Conservation (phyloP, 2,113 vertebrate species). For the Pithys albifrons region DNA sequence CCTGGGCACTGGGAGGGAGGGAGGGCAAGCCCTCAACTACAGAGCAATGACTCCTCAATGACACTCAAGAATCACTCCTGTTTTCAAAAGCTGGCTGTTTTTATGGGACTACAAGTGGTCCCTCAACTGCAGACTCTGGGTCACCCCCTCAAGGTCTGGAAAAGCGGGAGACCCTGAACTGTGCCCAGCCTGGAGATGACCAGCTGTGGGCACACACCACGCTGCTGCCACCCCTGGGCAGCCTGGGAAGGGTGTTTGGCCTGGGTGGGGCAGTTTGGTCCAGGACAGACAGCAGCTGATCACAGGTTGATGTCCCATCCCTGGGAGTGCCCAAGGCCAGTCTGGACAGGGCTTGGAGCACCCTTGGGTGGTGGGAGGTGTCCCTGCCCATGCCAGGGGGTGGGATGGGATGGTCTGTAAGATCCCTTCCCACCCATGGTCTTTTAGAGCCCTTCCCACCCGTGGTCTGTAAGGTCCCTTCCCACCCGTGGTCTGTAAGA, state of each 20-base stretch:
- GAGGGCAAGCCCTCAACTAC: background rate
- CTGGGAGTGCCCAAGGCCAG: background rate
- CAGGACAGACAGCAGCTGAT: background rate
- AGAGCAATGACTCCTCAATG: background rate
- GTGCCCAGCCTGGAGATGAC: background rate
- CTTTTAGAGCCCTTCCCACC: no score
- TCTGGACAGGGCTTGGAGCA: background rate
- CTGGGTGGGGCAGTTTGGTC: fast-evolving
- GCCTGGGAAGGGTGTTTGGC: background rate
- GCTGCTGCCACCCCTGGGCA: background rate
- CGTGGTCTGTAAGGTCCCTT: background rate
- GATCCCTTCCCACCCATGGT: background rate
- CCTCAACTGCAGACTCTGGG: background rate
- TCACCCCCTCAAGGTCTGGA: fast-evolving
- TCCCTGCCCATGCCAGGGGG: background rate
- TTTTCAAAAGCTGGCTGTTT: background rate
- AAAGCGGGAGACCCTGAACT: background rate
- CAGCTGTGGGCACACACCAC: background rate
- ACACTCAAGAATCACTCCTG: background rate
- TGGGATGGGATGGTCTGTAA: fast-evolving
- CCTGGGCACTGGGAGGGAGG: background rate
- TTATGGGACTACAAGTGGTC: background rate
- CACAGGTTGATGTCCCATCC: background rate
- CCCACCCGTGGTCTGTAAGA: no score
- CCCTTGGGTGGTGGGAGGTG: background rate